Base-by-base conservation (phyloP, 2,888 invertebrate species). In the Pammene fasciana region DNA sequence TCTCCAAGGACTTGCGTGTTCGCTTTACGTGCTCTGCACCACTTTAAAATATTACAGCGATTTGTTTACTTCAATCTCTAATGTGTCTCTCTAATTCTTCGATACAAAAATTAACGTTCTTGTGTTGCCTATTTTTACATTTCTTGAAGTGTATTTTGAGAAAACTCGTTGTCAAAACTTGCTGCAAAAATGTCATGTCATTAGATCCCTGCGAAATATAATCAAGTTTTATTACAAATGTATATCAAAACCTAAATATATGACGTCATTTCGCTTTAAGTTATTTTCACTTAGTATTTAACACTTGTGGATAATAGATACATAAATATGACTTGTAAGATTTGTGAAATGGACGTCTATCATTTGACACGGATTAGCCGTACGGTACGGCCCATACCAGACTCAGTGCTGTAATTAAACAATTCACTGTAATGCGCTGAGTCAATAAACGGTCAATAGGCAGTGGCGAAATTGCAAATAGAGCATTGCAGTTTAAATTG, bases 401-500 rank as follows among this genome's bases (percentile, higher is more conserved):
- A 59, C 11, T 41, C 65, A 55, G 46, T n/a, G 57, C 64, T 70
- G 73, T 75, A 83, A 85, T 84, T 80, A 84, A 83, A 86, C 85
- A 85, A 86, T 79, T 78, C 73, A 72, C 65, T 76, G 72, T 77
- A 75, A 82, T 82, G 78, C 75, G 74, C 75, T 81, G 77, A 79
- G 75, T 75, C 79, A 75, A 82, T 82, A 79, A 80, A 81, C 78
- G 73, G 73, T 72, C 74, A 71, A 76, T 75, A 79, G 76, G 73
- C 80, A 84, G 79, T 79, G 78, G 83, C 76, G 75, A 81, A 85
- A 84, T 86, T 86, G 89, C 89, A 84, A 87, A 86, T 83, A 81
- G 82, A 81, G 78, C 79, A 86, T 86, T 88, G 86, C 87, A 86
- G 83, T 85, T 82, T 86, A 76, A 88, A 90, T 90, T 86, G 84